Conservation (phyloP, 2,113 vertebrate genomes). For the Crotalus viridis region DNA sequence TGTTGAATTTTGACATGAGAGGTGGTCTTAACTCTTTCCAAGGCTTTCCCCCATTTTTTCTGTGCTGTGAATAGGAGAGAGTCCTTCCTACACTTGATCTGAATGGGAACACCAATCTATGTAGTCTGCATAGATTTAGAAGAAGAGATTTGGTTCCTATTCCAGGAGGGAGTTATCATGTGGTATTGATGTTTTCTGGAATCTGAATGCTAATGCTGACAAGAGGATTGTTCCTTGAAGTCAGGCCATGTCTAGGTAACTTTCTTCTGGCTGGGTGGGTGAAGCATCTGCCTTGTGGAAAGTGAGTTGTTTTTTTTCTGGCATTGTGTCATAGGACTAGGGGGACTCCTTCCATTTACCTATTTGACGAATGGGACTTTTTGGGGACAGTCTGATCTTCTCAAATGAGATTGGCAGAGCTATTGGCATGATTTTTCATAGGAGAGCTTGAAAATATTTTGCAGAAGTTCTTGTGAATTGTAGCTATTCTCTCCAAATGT, state of each 20-base stretch:
- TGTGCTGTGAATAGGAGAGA: neutral
- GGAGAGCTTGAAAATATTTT: neutral
- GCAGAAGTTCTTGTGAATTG: neutral
- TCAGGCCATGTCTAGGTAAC: neutral
- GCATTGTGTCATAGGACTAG: neutral
- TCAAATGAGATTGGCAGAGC: neutral
- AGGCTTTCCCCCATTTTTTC: neutral
- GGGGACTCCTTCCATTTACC: neutral
- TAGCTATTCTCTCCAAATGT: neutral
- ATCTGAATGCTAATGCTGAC: neutral
- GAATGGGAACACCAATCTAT: neutral
- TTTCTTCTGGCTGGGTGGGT: neutral
- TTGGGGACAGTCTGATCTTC: neutral
- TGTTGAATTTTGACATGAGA: neutral
- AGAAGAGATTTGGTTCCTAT: neutral
- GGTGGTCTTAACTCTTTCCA: neutral
- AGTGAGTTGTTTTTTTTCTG: neutral
- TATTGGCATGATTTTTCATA: neutral
- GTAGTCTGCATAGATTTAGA: neutral
- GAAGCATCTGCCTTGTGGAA: neutral
- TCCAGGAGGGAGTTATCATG: neutral
- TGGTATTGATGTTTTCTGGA: neutral
- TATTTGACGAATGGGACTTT: neutral
- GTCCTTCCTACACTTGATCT: neutral
- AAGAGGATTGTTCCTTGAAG: neutral